Evolutionary conservation across 1,140 invertebrate genomes (phyloP), one percentile per base, ranked within the genome.

Genomic region (Microplitis mediator): DNA sequence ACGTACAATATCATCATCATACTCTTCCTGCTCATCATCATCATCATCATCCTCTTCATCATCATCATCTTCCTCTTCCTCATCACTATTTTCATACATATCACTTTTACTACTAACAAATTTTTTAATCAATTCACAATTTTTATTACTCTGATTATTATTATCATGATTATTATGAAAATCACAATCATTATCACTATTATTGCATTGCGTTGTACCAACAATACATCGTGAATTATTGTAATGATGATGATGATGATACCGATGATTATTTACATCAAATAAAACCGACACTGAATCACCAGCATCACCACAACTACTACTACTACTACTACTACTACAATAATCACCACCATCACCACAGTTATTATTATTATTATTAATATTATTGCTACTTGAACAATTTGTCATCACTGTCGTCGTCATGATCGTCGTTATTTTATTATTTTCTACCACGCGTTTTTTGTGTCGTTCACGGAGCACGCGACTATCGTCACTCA

Each of bases 401-500:
- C 39, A 34, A 58, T 23, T 71, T 16, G 11, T 39, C 39, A 11
- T 39, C 39, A 39, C 39, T 8, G 39, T 39, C 39, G 3, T 39
- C 39, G 4, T 39, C 39, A 11, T 39, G 6, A 11, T 39, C 39
- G 39, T 39, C 39, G 39, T 45, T 2, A 45, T 9, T 68, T 16
- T 45, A 9, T 51, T 54, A 56, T 74, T 52, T 50, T 58, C 63
- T 62, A 51, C 36, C 61, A 73, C 69, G 74, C 74, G 65, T 35
- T 75, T 75, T 81, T 82, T 82, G 72, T 82, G 78, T 71, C 82
- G 75, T 65, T 82, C 80, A 63, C 81, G 79, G 23, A 78, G 76
- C 70, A 80, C 77, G 73, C 81, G 78, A 77, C 61, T 77, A 75
- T 76, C 76, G 75, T 74, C 72, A 72, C 78, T 74, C 74, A 72